A percentile compares a stretch with the other conserved stretches of the same genome.
phyloP scores from a whole-genome alignment of 2,113 vertebrate genomes.

The Antechinus flavipes region DNA sequence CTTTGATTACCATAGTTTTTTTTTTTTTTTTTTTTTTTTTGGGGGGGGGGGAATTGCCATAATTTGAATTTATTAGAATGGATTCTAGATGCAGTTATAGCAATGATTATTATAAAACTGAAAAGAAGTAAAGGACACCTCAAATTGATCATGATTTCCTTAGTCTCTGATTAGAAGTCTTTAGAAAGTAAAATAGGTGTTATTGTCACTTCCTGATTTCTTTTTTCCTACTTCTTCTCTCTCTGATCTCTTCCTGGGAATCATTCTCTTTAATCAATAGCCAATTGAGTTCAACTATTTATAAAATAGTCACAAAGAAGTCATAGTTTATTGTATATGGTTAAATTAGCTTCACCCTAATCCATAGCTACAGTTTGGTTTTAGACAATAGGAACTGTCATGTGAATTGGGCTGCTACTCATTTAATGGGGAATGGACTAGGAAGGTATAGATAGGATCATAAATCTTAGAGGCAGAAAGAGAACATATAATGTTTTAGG shows the following conservation, averaged over 20 bases:
- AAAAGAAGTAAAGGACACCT: constrained; percentile 26
- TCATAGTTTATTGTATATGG: background rate
- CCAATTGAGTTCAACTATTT: background rate
- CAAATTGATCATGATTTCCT: constrained; percentile 6
- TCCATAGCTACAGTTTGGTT: background rate
- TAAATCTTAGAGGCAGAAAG: background rate
- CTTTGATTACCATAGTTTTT: background rate
- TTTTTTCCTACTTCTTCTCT: background rate
- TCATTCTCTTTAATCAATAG: background rate
- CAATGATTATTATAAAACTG: background rate
- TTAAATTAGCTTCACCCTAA: background rate
- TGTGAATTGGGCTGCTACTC: background rate
- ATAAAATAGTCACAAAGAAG: background rate
- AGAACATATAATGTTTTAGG: background rate
- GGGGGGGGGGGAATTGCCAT: background rate
- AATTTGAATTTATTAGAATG: constrained; percentile 36
- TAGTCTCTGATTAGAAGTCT: background rate
- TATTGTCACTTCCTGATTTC: background rate
- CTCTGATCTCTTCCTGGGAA: background rate
- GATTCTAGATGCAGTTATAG: constrained; percentile 6
- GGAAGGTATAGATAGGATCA: background rate
- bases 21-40: constrained; percentile 1
- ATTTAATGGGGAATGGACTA: background rate
- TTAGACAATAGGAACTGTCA: background rate
- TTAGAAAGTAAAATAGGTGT: background rate